Conservation (phyloP, 2,797 vertebrate species). For the Pogoniulus pusillus region DNA sequence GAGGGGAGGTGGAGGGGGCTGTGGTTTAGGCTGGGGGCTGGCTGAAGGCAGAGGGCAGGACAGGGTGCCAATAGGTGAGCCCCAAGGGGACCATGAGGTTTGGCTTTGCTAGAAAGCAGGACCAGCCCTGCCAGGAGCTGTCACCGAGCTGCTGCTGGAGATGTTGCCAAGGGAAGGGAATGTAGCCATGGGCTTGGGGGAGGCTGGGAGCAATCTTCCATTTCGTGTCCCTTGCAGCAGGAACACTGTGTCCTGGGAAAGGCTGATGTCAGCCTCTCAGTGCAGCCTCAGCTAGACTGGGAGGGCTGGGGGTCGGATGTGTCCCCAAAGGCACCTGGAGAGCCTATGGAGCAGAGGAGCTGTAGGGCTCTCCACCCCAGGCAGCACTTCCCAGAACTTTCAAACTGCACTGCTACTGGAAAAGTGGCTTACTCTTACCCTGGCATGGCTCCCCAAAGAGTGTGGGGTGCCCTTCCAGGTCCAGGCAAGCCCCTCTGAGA, state of each 20-base stretch:
- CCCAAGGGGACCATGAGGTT: not conserved
- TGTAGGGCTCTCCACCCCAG: rapidly evolving
- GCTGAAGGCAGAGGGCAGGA: not conserved
- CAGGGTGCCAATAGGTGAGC: not conserved
- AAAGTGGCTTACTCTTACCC: not conserved
- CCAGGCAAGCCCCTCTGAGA: not conserved
- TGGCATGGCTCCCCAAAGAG: not conserved
- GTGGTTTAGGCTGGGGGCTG: not conserved
- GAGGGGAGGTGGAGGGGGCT: not conserved
- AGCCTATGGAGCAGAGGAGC: not conserved
- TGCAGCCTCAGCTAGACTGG: not conserved
- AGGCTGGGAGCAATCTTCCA: not conserved
- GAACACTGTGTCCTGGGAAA: slow-evolving; percentile 1
- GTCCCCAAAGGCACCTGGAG: not conserved
- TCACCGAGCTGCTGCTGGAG: not conserved
- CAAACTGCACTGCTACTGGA: not conserved
- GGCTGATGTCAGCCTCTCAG: not conserved
- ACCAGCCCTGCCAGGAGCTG: not conserved
- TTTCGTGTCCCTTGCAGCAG: rapidly evolving
- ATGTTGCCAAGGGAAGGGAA: not conserved
- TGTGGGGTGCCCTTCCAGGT: not conserved
- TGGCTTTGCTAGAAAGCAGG: slow-evolving; percentile 18
- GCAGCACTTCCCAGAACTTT: not conserved
- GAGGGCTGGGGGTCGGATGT: not conserved
- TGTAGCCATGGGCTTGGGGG: rapidly evolving